phyloP scores from a whole-genome alignment of 2,797 vertebrate genomes.

The Enteromius paludinosus region DNA sequence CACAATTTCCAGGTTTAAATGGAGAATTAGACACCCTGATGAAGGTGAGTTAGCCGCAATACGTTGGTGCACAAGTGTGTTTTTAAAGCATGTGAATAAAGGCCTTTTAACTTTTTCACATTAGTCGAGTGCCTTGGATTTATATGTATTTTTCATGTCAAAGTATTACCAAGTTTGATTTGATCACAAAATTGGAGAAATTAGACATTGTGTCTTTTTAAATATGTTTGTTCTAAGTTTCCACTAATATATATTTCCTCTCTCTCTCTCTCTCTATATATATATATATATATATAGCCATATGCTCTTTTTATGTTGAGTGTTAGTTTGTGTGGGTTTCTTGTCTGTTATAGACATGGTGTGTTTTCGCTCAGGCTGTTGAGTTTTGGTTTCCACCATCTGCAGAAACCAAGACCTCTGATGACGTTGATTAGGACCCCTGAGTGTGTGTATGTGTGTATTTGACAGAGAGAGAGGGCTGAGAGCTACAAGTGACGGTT shows the following conservation, averaged over 20 bases:
- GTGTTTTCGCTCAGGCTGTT: constrained; percentile 26
- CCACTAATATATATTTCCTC: constrained; percentile 27
- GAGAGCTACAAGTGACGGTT: background rate
- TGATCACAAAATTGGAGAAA: background rate
- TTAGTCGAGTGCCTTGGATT: no score
- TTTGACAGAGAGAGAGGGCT: constrained; percentile 18
- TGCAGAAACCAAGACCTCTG: constrained; percentile 28
- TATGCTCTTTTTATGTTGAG: constrained; percentile 28
- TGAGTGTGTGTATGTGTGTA: constrained; percentile 1
- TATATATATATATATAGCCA: constrained; percentile 16
- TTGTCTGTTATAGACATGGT: constrained; percentile 41
- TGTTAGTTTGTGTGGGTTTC: constrained; percentile 35
- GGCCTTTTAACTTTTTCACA: no score
- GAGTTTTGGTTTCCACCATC: constrained; percentile 37
- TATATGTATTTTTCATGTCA: no score
- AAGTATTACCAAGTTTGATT: background rate
- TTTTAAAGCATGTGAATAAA: no score
- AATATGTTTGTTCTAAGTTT: background rate
- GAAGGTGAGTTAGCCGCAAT: no score
- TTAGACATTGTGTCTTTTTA: background rate
- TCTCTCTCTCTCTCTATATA: no score
- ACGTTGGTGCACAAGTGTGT: no score
- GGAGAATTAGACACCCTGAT: no score
- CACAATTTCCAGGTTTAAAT: background rate
- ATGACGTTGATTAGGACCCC: constrained; percentile 41